A percentile compares a stretch with the other conserved stretches of the same genome.
phyloP scores from a whole-genome alignment of 2,888 invertebrate species.

The Pheosia tremula region DNA sequence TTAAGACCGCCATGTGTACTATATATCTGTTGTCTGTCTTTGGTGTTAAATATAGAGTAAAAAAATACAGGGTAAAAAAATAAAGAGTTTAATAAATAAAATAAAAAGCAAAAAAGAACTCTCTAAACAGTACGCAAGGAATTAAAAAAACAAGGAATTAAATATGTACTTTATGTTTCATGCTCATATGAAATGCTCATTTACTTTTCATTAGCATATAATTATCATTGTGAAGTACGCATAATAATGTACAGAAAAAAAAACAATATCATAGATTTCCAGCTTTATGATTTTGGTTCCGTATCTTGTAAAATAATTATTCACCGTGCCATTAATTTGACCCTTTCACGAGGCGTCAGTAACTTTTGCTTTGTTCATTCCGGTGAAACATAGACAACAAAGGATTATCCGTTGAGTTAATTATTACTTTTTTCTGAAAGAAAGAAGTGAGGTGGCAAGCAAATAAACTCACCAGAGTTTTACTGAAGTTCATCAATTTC shows the following conservation, averaged over 20 bases:
- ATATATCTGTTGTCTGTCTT: no score
- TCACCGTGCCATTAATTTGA: neutral
- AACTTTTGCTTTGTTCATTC: constrained; percentile 6
- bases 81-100: no score
- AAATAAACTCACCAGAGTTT: neutral
- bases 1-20: no score
- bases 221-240: neutral
- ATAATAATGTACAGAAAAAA: neutral
- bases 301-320: constrained; percentile 8
- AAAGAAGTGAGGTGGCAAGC: neutral
- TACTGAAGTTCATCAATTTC: neutral
- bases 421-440: constrained; percentile 1
- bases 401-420: constrained; percentile 4
- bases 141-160: no score
- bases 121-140: no score
- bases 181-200: no score
- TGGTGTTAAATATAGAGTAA: no score
- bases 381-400: constrained; percentile 1
- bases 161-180: no score
- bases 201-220: no score
- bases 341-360: constrained; percentile 10
- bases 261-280: neutral
- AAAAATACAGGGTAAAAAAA: no score
- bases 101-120: no score
- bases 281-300: neutral